Base-by-base conservation (phyloP, 2,113 vertebrate genomes). In the Chlorodrepanis virens region DNA sequence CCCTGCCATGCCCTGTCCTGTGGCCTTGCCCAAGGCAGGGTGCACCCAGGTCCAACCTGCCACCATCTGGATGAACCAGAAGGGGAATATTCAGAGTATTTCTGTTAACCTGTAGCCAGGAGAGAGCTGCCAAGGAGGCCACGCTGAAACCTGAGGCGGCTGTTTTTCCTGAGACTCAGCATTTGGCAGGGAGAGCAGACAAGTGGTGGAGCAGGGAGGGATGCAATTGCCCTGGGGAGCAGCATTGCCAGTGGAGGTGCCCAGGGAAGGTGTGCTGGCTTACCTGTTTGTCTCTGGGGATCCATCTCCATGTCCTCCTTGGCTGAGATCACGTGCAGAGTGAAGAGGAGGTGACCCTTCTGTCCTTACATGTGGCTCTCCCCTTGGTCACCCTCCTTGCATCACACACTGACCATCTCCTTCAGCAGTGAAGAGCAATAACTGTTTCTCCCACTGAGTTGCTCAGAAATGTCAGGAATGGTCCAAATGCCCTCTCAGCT, bases 211-310 rank as follows among this genome's bases (percentile, higher is more conserved):
- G 80, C 29, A 1, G 79, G 49, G 84, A 93, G 74, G 83, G 93
- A 71, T 35, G 70, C 27, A 64, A 77, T 80, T 17, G 18, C 83
- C 40, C 64, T 18, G 59, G 44, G 31, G 37, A 59, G 60, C 63
- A 72, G 81, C 45, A 8, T 0, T 77, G 81, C 40, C 0, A 0
- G 42, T 7, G 25, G 56, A 89, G 31, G 35, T 78, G 94, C 93
- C 80, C 64, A 5, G 31, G 59, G 17, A 83, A 61, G 72, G 54
- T 5, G 2, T 57, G 21, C 83, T 89, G 87, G 78, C 97, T 96
- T 97, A 98, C 98, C 98, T 98, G 97, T 95, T 97, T 97, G 84
- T 97, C 96, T 96, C 76, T 81, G 92, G 56, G 47, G 49, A 56
- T 95, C 90, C 89, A 95, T 87, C 60, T 91, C 64, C 60, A 40